Base-by-base conservation (phyloP, 1,140 invertebrate genomes). In the Geopemphigus sp. region DNA sequence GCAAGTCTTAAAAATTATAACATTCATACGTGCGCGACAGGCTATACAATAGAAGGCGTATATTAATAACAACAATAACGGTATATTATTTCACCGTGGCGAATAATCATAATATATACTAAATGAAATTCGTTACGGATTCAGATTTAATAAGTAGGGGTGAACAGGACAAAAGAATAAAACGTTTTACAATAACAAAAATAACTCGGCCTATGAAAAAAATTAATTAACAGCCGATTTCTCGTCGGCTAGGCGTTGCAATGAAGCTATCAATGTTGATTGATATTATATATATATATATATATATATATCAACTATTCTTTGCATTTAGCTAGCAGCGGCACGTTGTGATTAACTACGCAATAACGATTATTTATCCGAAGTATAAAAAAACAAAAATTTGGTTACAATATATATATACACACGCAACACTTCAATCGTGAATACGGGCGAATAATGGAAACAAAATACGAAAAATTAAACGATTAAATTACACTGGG, bases 181-280 rank as follows among this genome's bases (percentile, higher is more conserved):
- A 19, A 19, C 5, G n/a, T 68, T n/a, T 68, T 22, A 29, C 50
- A 72, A 15, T n/a, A 59, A 76, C 39, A 76, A 76, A 76, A 76
- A 76, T 57, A 59, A 29, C 54, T 76, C 45, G 59, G 56, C 59
- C 8, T 50, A 76, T 45, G 19, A 76, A 76, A 76, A 76, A 59
- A 76, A 59, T 45, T 47, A 39, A 74, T 57, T 57, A 39, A 39
- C 32, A 14, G n/a, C 5, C 17, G 19, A 39, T 72, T 32, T 39
- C 22, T 73, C n/a, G 10, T 72, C 15, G 26, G 24, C n/a, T 12
- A 54, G 54, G 68, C 68, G 53, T 53, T 70, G 66, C 66, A 53
- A 72, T 63, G 14, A 29, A 59, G 22, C 22, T 59, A 12, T 26
- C 22, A 47, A 53, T 24, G 15, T 53, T 72, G 24, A 54, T 54